Evolutionary conservation across 2,888 invertebrate species (phyloP), one percentile per base, ranked within the genome.

Genomic region (Boloria selene): DNA sequence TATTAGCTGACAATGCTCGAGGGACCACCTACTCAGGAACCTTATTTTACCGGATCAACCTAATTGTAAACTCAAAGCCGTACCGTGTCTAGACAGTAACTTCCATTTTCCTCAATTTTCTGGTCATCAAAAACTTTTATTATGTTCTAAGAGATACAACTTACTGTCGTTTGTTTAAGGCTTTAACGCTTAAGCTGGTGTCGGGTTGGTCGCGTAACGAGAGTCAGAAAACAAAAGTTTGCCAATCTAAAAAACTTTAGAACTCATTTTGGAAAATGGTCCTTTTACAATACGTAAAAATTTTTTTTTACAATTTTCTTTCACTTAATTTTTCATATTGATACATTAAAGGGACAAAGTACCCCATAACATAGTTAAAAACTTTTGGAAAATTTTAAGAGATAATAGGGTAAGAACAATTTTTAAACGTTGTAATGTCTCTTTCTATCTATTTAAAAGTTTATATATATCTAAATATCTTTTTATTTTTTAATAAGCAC

Each of bases 121-220:
- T 38, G 53, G 18, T n/a, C 55, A 38, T 55, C 38, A 55, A 44
- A 63, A 63, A 63, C 49, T 55, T 55, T 63, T 42, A 63, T 56
- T 63, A 44, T n/a, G 63, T 63, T 50, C 53, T 55, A 55, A 54
- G 18, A 38, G 62, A 55, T 54, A 63, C 50, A 56, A 56, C 50
- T 63, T 63, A 56, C 50, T 63, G 63, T 63, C 63, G 50, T 63
- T 63, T 63, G 63, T 63, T 55, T 54, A 63, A 54, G 53, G 54
- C 54, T 56, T 38, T 63, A 63, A 42, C 63, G 63, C 42, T 56
- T 56, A 56, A 63, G 63, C 44, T 16, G 44, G 26, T 44, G 55
- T 55, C 55, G 55, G 17, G 55, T 55, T n/a, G 56, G 56, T 56
- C 45, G 56, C 45, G 56, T 56, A 45, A 56, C 56, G 56, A 45